These are phyloP conservation scores for Calidris pygmaea DNA, from an alignment of 2,113 vertebrate genomes.

Conservation along the genomic window DNA sequence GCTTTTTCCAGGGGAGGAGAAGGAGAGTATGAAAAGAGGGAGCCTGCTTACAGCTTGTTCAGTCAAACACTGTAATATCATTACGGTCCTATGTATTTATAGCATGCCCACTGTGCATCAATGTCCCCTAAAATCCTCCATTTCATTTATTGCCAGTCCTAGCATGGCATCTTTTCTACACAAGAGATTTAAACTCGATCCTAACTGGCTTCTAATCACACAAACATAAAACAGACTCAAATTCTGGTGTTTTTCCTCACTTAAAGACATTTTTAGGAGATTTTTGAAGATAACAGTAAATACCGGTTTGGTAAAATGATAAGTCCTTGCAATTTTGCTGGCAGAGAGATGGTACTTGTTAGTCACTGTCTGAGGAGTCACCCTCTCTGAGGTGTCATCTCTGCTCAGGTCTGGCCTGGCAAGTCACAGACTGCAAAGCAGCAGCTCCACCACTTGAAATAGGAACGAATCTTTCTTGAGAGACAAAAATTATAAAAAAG, in stretches of 20 bases:
- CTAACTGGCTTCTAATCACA: not conserved
- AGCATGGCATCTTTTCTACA: not conserved
- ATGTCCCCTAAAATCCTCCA: not conserved
- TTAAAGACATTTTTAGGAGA: not conserved
- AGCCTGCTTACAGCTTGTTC: not conserved
- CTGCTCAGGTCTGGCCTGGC: not conserved
- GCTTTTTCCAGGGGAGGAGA: not conserved
- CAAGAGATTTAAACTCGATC: not conserved
- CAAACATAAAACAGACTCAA: not conserved
- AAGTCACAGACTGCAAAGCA: slow-evolving; percentile 13
- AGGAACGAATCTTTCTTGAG: not conserved
- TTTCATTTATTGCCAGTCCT: not conserved
- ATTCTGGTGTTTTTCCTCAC: not conserved
- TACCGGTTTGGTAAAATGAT: not conserved
- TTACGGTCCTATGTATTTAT: not conserved
- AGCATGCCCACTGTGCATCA: not conserved
- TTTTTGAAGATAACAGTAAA: not conserved
- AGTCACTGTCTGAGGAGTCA: not conserved
- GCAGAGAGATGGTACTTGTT: not conserved
- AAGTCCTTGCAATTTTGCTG: not conserved
- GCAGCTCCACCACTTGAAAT: slow-evolving; percentile 45
- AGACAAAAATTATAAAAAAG: not conserved
- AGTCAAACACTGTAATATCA: not conserved
- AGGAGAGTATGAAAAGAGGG: not conserved
- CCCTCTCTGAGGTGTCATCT: not conserved